Evolutionary conservation across 2,797 vertebrate genomes (phyloP).

Genomic region (Sebastes hubbsi): DNA sequence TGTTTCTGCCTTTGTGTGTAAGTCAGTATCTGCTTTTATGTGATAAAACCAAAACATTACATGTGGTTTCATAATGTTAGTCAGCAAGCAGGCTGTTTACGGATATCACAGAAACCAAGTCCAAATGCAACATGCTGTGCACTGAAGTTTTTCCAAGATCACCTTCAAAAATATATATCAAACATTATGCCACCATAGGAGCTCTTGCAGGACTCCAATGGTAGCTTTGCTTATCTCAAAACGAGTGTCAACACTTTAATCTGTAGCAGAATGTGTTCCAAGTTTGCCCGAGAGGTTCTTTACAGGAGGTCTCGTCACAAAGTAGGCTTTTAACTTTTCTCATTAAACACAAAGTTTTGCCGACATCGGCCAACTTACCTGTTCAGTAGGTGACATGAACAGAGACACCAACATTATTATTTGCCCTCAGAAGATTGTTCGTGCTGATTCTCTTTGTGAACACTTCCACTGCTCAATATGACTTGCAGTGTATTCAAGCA

Average conservation of each 20-base stretch:
- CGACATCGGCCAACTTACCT: not conserved
- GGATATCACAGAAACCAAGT: conserved; percentile 5
- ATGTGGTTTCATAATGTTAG: not conserved
- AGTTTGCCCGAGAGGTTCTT: conserved; percentile 7
- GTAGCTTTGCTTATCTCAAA: conserved; percentile 14
- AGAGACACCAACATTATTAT: not conserved
- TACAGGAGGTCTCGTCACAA: not conserved
- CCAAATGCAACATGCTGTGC: not conserved
- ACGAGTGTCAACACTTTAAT: conserved; percentile 21
- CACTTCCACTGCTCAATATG: not conserved
- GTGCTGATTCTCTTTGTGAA: not conserved
- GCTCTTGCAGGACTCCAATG: conserved; percentile 6
- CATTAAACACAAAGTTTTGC: conserved; percentile 1
- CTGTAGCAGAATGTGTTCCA: not conserved
- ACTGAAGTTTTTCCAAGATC: not conserved
- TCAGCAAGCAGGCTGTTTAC: not conserved
- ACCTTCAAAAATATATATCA: conserved; percentile 6
- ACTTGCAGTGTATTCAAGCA: not conserved
- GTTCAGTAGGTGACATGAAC: not conserved
- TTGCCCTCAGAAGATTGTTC: not conserved
- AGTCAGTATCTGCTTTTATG: not conserved
- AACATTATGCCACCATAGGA: not conserved
- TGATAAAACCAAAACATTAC: not conserved
- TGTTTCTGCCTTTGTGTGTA: not conserved
- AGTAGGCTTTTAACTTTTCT: conserved; percentile 11